phyloP scores from a whole-genome alignment of 2,888 invertebrate genomes.

The Apodemia zela region DNA sequence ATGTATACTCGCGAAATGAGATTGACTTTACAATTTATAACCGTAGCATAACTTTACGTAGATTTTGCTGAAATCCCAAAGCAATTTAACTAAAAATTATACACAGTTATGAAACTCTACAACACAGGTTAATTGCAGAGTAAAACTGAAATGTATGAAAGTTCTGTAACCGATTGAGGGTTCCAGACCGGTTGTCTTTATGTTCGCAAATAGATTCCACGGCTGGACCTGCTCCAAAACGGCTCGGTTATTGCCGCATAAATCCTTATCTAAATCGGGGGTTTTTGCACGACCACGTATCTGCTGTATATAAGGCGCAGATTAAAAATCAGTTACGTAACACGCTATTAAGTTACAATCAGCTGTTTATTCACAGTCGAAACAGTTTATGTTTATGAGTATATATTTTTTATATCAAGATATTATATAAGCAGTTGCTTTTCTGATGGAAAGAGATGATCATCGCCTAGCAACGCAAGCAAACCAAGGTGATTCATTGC shows the following conservation, averaged over 20 bases:
- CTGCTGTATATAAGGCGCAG: conserved; percentile 19
- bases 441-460: too few species aligned
- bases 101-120: conserved; percentile 3
- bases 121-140: conserved; percentile 1
- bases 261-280: conserved; percentile 22
- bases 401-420: too few species aligned
- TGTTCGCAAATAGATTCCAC: conserved; percentile 22
- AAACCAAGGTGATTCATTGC: too few species aligned
- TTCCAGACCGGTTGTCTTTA: conserved; percentile 18
- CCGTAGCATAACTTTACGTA: neutral
- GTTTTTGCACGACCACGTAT: conserved; percentile 19
- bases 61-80: conserved; percentile 1
- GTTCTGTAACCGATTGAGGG: conserved; percentile 11
- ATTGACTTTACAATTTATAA: neutral
- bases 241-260: conserved; percentile 21
- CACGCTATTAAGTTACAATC: neutral
- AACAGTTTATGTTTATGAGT: too few species aligned
- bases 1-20: neutral
- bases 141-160: conserved; percentile 7
- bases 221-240: conserved; percentile 22
- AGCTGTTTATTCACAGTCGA: neutral
- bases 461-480: too few species aligned
- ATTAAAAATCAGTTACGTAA: conserved; percentile 22
- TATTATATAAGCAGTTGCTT: too few species aligned
- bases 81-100: conserved; percentile 17